A percentile compares a stretch with the other conserved stretches of the same genome.
phyloP scores from a whole-genome alignment of 1,140 invertebrate genomes.

The Meloidogyne exigua region DNA sequence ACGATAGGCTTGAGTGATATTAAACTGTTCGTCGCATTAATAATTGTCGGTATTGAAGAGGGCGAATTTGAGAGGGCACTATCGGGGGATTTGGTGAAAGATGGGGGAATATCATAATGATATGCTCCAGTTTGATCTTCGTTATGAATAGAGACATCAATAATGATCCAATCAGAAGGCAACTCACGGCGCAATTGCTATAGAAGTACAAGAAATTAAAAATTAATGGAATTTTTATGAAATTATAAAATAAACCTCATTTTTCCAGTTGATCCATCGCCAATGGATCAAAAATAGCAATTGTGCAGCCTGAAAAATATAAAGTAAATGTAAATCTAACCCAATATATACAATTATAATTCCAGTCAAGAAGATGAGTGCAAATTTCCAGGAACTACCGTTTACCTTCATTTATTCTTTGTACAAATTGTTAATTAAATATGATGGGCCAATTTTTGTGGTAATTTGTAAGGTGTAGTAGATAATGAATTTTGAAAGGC shows the following conservation, averaged over 20 bases:
- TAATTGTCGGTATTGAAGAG: not conserved
- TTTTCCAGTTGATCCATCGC: conserved; percentile 20
- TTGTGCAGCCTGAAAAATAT: conserved; percentile 4
- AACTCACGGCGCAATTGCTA: not conserved
- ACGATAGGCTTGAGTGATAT: conserved; percentile 6
- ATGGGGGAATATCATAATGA: not conserved
- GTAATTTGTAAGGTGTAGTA: not conserved
- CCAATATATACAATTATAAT: conserved; percentile 25
- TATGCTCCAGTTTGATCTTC: not conserved
- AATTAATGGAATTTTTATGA: not conserved
- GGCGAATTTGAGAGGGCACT: not conserved
- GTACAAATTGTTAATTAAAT: not conserved
- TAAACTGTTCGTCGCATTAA: not conserved
- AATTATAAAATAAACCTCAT: not conserved
- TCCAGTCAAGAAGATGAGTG: conserved; percentile 18
- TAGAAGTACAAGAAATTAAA: not conserved
- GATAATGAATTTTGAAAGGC: not conserved
- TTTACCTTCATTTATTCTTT: conserved; percentile 15
- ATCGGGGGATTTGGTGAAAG: not conserved
- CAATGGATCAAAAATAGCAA: conserved; percentile 21
- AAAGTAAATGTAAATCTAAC: too few species aligned
- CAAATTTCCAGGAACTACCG: conserved; percentile 24
- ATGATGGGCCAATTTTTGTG: not conserved
- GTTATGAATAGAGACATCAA: conserved; percentile 8
- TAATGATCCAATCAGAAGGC: conserved; percentile 19